Evolutionary conservation across 2,797 vertebrate genomes (phyloP), one percentile per base, ranked within the genome.

Genomic region (Tachyglossus aculeatus): DNA sequence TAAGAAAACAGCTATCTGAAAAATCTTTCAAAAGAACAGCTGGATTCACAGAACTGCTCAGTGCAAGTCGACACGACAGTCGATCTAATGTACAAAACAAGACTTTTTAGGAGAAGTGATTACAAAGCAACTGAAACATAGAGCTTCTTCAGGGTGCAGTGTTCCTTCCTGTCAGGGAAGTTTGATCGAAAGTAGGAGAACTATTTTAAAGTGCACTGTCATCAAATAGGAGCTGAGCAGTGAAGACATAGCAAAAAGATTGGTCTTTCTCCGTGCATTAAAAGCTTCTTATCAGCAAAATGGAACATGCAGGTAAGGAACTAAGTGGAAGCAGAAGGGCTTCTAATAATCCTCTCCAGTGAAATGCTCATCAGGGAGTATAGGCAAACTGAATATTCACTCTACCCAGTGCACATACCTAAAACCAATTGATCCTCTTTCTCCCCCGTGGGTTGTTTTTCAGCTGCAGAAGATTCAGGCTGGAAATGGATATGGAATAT

Each of bases 261-360:
- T 37, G 41, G 45, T 36, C 51, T 80, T 67, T 64, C 39, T 22
- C 22, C 31, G 61, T 21, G 25, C 71, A 67, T 65, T 73, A 50
- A 67, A 67, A 70, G 58, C 39, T 61, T 71, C 67, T 57, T 47
- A 33, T 18, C 14, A 62, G 24, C 48, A 50, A 70, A 64, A 41
- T 36, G 44, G 4, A 62, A 19, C 50, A 54, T 25, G 3, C 18
- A n/a, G 24, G 39, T 44, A 59, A 44, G 14, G 32, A 37, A 31
- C 38, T 73, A 41, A 68, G 40, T 38, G 41, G 37, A 31, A 48
- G 29, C 4, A 31, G 24, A 66, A 41, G 61, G 37, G 25, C 11
- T 15, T 27, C 25, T 38, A 29, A n/a, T n/a, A 5, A 8, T 50
- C 47, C 51, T 71, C 55, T n/a, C 40, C 10, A 9, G 13, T 22